Evolutionary conservation across 2,113 vertebrate species (phyloP).

Genomic region (Saguinus imperator): DNA sequence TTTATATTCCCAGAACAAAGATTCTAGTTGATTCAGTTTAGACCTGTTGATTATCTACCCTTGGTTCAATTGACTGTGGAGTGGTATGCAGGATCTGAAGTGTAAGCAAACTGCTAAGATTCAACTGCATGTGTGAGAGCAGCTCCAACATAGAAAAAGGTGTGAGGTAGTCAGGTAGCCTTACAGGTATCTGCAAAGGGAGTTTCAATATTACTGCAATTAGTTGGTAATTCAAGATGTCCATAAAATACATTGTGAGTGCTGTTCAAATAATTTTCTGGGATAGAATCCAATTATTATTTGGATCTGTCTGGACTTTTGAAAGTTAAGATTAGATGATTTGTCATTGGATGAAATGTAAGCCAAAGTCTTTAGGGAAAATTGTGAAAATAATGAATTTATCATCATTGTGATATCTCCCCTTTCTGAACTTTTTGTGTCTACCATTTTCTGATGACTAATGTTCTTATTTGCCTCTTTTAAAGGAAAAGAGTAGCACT

Average conservation of each 20-base stretch:
- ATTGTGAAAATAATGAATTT: not conserved
- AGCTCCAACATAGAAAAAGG: not conserved
- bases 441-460: not conserved
- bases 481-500: not conserved
- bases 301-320: not conserved
- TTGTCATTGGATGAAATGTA: not conserved
- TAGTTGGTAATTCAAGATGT: not conserved
- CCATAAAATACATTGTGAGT: not conserved
- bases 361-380: not conserved
- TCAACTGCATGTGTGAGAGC: not conserved
- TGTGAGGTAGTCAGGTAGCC: not conserved
- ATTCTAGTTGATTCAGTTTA: not conserved
- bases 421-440: not conserved
- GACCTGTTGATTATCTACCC: not conserved
- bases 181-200: not conserved
- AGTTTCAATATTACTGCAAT: not conserved
- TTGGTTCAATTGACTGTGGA: not conserved
- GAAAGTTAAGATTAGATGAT: not conserved
- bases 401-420: not conserved
- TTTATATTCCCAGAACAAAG: not conserved
- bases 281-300: not conserved
- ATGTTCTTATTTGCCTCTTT: not conserved
- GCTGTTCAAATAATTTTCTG: constrained; percentile 16
- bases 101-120: not conserved
- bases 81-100: not conserved